These are phyloP conservation scores for Phthorimaea operculella DNA, from an alignment of 1,140 invertebrate genomes.

Conservation along the genomic window DNA sequence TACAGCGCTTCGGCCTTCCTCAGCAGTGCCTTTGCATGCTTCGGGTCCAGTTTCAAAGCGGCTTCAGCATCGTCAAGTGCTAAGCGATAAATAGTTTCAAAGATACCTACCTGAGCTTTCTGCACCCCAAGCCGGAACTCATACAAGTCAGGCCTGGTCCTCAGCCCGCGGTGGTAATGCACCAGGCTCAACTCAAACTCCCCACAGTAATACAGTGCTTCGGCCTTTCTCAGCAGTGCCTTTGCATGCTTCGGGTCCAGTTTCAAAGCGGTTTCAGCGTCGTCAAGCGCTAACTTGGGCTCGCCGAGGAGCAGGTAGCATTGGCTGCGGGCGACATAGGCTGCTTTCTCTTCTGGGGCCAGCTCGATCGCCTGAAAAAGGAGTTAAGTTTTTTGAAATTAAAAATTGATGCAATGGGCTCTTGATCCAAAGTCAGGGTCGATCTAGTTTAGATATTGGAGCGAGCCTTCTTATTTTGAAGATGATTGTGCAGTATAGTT, in stretches of 20 bases:
- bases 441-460: too few relatives aligned
- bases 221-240: constrained; percentile 92
- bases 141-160: constrained; percentile 85
- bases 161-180: constrained; percentile 88
- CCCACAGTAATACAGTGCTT: constrained; percentile 90
- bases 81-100: constrained; percentile 54
- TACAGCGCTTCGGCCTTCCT: constrained; percentile 95
- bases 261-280: constrained; percentile 84
- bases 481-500: too few relatives aligned
- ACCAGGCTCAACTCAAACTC: constrained; percentile 94
- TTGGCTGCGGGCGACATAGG: constrained; percentile 87
- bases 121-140: constrained; percentile 91
- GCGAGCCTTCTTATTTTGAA: too few relatives aligned
- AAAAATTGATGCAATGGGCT: too few relatives aligned
- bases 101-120: constrained; percentile 77
- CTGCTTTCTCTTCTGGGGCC: constrained; percentile 85
- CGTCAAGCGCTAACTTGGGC: constrained; percentile 81
- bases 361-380: constrained; percentile 85
- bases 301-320: constrained; percentile 91
- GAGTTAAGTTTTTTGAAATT: constrained; percentile 1
- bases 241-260: constrained; percentile 82
- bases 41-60: constrained; percentile 80
- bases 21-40: constrained; percentile 84
- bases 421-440: too few relatives aligned
- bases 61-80: constrained; percentile 87